Percentiles rank a stretch among this genome's conserved stretches.
phyloP scores from a whole-genome alignment of 1,140 invertebrate genomes.

The Halotydeus destructor region DNA sequence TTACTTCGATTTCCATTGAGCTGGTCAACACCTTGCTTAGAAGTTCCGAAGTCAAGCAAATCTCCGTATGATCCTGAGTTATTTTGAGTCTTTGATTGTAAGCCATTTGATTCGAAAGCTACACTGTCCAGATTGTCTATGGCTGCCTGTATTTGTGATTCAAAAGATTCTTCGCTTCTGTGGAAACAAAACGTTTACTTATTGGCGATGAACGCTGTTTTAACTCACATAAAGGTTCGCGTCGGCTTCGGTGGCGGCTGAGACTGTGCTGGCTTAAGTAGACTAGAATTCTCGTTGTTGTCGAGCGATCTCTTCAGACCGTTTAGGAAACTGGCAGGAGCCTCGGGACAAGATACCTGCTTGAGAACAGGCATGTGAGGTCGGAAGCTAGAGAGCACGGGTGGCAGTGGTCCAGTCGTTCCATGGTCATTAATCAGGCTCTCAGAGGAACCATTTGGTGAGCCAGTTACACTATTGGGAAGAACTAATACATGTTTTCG shows the following conservation, averaged over 20 bases:
- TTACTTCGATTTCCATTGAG: background rate
- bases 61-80: conserved; percentile 82
- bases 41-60: conserved; percentile 65
- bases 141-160: conserved; percentile 38
- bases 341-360: conserved; percentile 16
- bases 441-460: background rate
- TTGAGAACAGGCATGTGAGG: conserved; percentile 11
- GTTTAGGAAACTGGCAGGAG: conserved; percentile 10
- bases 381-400: background rate
- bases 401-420: background rate
- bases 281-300: too few relatives aligned
- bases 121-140: conserved; percentile 37
- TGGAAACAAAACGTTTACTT: conserved; percentile 15
- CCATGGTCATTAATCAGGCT: background rate
- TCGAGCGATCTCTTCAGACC: too few relatives aligned
- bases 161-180: conserved; percentile 35
- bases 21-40: conserved; percentile 41
- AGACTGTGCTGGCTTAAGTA: too few relatives aligned
- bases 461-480: conserved; percentile 23
- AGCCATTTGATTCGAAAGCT: background rate
- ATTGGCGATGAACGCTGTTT: too few relatives aligned
- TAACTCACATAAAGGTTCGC: conserved; percentile 14
- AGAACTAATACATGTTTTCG: conserved; percentile 70
- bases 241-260: conserved; percentile 15
- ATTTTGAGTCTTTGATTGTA: conserved; percentile 1